These are phyloP conservation scores for Polymixis flavicincta DNA, from an alignment of 2,888 invertebrate species.

Conservation along the genomic window DNA sequence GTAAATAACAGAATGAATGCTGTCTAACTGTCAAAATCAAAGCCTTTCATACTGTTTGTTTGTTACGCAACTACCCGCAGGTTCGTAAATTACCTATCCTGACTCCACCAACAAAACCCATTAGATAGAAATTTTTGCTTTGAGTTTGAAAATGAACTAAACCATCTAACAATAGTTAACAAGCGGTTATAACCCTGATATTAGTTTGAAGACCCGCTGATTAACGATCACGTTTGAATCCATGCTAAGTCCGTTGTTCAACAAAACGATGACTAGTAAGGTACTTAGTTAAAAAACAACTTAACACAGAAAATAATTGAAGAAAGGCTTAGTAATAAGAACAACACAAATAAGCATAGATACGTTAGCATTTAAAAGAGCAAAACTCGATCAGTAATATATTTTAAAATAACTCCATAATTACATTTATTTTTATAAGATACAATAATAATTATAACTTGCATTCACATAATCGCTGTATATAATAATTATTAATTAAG, in stretches of 20 bases:
- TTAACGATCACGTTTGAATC: constrained; percentile 43
- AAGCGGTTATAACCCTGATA: constrained; percentile 10
- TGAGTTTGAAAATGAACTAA: constrained; percentile 5
- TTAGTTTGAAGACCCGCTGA: constrained; percentile 27
- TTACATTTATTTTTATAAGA: not conserved
- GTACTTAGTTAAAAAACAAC: not conserved
- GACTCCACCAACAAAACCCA: not conserved
- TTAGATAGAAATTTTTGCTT: not conserved
- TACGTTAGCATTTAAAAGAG: not conserved
- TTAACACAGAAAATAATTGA: not conserved
- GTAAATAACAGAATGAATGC: too few species aligned
- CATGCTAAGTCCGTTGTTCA: constrained; percentile 5
- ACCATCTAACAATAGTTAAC: constrained; percentile 25
- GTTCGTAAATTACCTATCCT: not conserved
- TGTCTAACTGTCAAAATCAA: too few species aligned
- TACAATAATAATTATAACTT: too few species aligned
- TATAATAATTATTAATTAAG: too few species aligned
- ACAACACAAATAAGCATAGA: not conserved
- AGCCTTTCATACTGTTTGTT: too few species aligned
- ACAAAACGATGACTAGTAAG: not conserved
- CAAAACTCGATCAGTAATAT: not conserved
- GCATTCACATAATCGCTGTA: not conserved
- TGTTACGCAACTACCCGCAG: too few species aligned
- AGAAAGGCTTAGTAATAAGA: not conserved
- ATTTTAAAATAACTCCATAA: not conserved